These are phyloP conservation scores for Platysteira castanea DNA, from an alignment of 2,113 vertebrate genomes.

Conservation along the genomic window DNA sequence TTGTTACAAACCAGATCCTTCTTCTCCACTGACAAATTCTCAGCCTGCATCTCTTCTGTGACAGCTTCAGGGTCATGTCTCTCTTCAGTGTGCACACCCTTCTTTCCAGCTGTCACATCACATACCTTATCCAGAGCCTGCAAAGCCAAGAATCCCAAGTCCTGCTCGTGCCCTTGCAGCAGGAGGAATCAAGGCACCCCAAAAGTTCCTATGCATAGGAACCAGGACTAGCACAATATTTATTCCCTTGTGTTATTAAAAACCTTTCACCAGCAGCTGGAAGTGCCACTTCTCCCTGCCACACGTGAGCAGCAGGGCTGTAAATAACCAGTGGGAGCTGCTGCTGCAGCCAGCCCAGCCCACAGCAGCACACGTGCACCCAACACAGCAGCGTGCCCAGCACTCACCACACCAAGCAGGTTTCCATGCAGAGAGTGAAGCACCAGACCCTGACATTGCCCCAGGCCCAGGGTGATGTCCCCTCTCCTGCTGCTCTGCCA, in stretches of 20 bases:
- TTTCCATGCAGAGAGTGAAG: not conserved
- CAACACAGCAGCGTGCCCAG: accelerated
- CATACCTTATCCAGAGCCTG: not conserved
- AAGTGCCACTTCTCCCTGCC: not conserved
- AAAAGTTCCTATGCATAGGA: not conserved
- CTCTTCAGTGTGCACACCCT: not conserved
- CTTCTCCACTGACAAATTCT: not conserved
- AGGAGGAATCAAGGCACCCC: not conserved
- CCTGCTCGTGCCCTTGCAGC: not conserved
- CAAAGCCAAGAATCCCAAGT: not conserved
- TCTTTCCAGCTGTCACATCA: not conserved
- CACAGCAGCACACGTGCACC: not conserved
- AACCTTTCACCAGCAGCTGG: not conserved
- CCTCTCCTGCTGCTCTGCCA: not conserved
- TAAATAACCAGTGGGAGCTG: not conserved
- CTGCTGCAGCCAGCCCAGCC: not conserved
- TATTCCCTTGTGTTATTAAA: not conserved
- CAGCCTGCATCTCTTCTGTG: not conserved
- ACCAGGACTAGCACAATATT: not conserved
- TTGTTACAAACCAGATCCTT: not conserved
- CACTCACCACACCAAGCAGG: not conserved
- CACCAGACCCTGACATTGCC: accelerated
- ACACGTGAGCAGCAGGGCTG: not conserved
- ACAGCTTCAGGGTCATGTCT: not conserved
- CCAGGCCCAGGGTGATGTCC: not conserved